Conservation (phyloP, 2,797 vertebrate genomes). For the Buceros bicornis region DNA sequence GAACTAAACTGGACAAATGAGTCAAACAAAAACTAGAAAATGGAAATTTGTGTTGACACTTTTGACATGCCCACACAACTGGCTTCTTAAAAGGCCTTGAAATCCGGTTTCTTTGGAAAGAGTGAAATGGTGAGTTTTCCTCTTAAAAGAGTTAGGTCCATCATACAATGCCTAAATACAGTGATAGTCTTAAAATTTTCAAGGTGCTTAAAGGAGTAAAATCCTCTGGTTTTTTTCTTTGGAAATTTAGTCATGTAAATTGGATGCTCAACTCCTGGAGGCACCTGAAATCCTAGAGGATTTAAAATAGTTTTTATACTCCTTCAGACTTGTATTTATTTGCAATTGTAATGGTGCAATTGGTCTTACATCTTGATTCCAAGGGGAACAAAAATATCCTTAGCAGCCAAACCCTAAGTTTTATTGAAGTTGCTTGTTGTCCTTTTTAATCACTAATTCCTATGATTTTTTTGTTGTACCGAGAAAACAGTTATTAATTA, state of each 20-base stretch:
- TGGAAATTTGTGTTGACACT: neutral
- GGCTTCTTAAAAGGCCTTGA: neutral
- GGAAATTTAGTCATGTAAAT: neutral
- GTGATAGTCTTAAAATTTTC: neutral
- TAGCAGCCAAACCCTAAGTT: neutral
- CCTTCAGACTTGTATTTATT: neutral
- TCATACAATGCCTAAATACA: neutral
- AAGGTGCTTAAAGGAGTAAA: neutral
- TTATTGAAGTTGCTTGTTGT: neutral
- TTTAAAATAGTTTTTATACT: neutral
- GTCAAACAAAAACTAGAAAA: neutral
- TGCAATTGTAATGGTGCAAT: neutral
- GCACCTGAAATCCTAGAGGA: neutral
- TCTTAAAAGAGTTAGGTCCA: neutral
- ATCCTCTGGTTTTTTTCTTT: neutral
- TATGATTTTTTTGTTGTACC: neutral
- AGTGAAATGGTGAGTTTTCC: neutral
- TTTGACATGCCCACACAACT: neutral
- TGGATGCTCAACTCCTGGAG: neutral
- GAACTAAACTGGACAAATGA: neutral
- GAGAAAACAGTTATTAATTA: neutral
- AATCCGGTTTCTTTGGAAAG: neutral
- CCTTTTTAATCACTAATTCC: neutral
- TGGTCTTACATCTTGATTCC: neutral
- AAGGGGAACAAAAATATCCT: neutral